Base-by-base conservation (phyloP, 92 coral and sea anemone species). In the Bergia puertoricense region DNA sequence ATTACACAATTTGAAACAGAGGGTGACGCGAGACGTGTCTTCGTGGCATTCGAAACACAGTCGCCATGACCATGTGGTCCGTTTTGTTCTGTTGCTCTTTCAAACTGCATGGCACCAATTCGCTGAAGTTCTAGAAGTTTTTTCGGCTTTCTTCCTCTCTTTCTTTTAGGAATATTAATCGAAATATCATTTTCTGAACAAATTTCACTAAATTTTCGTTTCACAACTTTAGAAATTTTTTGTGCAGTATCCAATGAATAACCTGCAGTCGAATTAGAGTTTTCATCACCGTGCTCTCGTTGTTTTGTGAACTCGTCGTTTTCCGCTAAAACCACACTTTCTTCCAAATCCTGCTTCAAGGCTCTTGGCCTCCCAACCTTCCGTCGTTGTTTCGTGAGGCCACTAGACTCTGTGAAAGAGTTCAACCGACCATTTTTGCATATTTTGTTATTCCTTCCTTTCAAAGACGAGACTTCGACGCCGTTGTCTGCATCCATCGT, bases 1-100 rank as follows among this genome's bases (percentile, higher is more conserved):
- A 91, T 85, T 90, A 75, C 88, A 77, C 91, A 91, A 90, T 95
- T 95, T 92, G 95, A 85, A 92, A 90, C 88, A 80, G 98, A 91
- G 48, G 93, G 93, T 95, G 98, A 95, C 98, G 98, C 95, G 96
- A 95, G 96, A 93, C 92, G 81, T 95, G 98, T 94, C 85, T 95
- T 95, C 98, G 98, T 93, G 98, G 98, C 98, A 95, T 94, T 95
- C 93, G 91, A 85, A 90, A 85, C 89, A 92, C 96, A 95, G 93
- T 93, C 93, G 96, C 95, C 98, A 93, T 93, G 93, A 89, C 93
- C 96, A 93, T 95, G 90, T 83, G 89, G 81, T 84, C 89, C 76
- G 78, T 84, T 84, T 84, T 84, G 87, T 84, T 84, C 87, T 84
- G 68, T 84, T 66, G 86, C 72, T 39, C 77, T 62, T 71, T 84